These are phyloP conservation scores for Poecilia wingei DNA, from an alignment of 2,797 vertebrate species.

Conservation along the genomic window DNA sequence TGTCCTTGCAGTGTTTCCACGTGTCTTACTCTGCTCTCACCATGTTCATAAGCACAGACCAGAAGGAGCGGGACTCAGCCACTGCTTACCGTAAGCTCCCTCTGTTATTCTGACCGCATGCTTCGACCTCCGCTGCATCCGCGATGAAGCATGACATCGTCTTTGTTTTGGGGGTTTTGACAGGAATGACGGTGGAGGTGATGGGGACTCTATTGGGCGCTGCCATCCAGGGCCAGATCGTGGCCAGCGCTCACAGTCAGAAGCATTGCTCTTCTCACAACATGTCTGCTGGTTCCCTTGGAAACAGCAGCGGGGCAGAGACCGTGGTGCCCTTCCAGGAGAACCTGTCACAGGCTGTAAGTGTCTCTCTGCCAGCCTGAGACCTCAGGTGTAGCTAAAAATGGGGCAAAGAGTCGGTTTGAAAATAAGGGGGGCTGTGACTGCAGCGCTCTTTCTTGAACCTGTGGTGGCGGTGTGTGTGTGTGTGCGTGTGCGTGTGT, in stretches of 20 bases:
- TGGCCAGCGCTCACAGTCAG: slow-evolving; percentile 88
- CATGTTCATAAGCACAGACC: slow-evolving; percentile 94
- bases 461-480: slow-evolving; percentile 28
- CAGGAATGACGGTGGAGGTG: slow-evolving; percentile 96
- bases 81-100: slow-evolving; percentile 90
- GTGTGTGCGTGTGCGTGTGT: slow-evolving; percentile 27
- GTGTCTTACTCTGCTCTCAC: slow-evolving; percentile 97
- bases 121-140: neutral
- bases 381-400: slow-evolving; percentile 57
- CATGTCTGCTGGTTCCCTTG: slow-evolving; percentile 65
- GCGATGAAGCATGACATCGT: neutral
- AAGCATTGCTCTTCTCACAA: slow-evolving; percentile 83
- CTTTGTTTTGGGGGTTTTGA: slow-evolving; percentile 22
- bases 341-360: slow-evolving; percentile 85
- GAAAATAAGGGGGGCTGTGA: slow-evolving; percentile 47
- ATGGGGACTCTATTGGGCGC: slow-evolving; percentile 93
- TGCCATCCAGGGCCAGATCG: slow-evolving; percentile 92
- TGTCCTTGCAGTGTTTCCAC: slow-evolving; percentile 86
- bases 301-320: slow-evolving; percentile 78
- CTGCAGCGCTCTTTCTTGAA: slow-evolving; percentile 8
- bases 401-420: slow-evolving; percentile 40
- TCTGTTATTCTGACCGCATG: slow-evolving; percentile 16
- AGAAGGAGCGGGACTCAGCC: slow-evolving; percentile 93
- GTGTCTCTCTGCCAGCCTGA: slow-evolving; percentile 64
- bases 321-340: slow-evolving; percentile 75